Conservation (phyloP, 1,140 invertebrate species). For the Cydia splendana region DNA sequence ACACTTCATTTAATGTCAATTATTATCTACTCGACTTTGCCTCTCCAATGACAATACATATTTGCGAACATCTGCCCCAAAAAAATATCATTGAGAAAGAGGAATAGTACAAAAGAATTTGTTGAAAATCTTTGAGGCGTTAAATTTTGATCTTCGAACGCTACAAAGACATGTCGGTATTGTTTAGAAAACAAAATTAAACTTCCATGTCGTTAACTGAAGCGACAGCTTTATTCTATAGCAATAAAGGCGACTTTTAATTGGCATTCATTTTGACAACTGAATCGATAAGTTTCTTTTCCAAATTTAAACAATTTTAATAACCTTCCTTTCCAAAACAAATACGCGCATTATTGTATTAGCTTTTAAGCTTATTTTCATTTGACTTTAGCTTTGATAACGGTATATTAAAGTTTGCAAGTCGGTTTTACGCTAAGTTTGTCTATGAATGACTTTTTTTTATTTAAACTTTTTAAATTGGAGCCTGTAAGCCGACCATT, state of each 20-base stretch:
- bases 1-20: slow-evolving; percentile 64
- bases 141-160: slow-evolving; percentile 54
- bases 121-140: slow-evolving; percentile 51
- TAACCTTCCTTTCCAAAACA: neutral
- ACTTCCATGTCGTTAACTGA: neutral
- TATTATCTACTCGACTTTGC: slow-evolving; percentile 53
- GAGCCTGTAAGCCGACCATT: neutral
- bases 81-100: slow-evolving; percentile 46
- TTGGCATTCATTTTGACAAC: neutral
- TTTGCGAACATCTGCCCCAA: slow-evolving; percentile 56
- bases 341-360: neutral
- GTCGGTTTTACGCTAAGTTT: slow-evolving; percentile 11
- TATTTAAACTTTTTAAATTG: slow-evolving; percentile 30
- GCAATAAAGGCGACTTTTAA: neutral
- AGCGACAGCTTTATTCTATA: neutral
- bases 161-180: slow-evolving; percentile 48
- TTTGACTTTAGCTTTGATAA: neutral
- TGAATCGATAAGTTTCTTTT: neutral
- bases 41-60: slow-evolving; percentile 48
- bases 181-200: slow-evolving; percentile 34
- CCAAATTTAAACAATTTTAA: slow-evolving; percentile 17
- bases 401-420: neutral
- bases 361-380: neutral
- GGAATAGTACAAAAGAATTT: slow-evolving; percentile 47
- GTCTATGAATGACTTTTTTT: slow-evolving; percentile 24